Evolutionary conservation across 2,888 invertebrate genomes (phyloP).

Genomic region (Microplitis manilae): DNA sequence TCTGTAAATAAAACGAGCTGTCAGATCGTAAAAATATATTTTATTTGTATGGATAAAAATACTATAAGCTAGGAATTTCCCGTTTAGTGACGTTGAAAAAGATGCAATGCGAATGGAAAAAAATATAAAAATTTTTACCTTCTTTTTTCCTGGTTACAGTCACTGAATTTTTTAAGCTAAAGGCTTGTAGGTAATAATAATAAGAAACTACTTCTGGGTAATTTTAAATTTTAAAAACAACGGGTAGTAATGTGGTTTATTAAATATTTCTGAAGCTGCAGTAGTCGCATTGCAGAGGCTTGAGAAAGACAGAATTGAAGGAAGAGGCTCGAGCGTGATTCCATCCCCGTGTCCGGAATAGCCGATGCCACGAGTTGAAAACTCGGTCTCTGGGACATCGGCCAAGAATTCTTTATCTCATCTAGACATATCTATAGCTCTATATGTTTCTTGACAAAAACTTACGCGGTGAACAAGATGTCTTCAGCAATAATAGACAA

Average conservation of each 20-base stretch:
- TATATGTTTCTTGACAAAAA: neutral
- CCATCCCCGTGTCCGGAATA: conserved; percentile 34
- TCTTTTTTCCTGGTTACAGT: neutral
- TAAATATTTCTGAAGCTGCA: conserved; percentile 27
- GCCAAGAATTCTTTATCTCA: conserved; percentile 47
- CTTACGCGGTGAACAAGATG: neutral
- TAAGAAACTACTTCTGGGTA: neutral
- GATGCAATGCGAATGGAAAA: no score
- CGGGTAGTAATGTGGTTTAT: conserved; percentile 11
- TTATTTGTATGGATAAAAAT: conserved; percentile 18
- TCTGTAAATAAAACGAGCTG: conserved; percentile 30
- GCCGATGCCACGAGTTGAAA: conserved; percentile 48
- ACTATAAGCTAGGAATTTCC: neutral
- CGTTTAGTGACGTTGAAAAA: no score
- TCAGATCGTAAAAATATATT: conserved; percentile 21
- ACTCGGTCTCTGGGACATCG: conserved; percentile 54
- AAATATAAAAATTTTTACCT: neutral
- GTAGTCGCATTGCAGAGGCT: conserved; percentile 43
- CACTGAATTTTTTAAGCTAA: neutral
- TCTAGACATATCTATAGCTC: neutral
- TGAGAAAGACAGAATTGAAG: conserved; percentile 19
- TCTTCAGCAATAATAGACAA: neutral
- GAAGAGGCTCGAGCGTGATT: conserved; percentile 34
- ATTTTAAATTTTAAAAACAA: neutral
- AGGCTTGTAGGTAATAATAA: neutral